Evolutionary conservation across 2,888 invertebrate genomes (phyloP), one percentile per base, ranked within the genome.

Genomic region (Automeris io): DNA sequence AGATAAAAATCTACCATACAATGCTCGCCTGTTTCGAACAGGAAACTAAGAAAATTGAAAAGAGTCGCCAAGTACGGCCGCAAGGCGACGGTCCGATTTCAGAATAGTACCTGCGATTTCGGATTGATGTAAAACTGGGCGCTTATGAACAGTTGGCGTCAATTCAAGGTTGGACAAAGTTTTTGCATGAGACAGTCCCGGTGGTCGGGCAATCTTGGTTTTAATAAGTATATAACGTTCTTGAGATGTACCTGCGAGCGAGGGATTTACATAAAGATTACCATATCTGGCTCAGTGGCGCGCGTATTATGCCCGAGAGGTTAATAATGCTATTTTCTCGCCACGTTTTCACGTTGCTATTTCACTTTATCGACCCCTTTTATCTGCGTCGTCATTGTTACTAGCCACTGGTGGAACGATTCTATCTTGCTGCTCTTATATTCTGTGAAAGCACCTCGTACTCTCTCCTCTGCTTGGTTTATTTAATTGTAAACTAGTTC

Each of bases 281-380:
- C 82, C 87, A 86, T 87, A 86, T 85, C 85, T 85, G 78, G 83
- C 80, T 81, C 78, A 79, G 74, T 83, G 82, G 83, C 79, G 81
- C 81, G 82, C 67, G 77, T 85, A 87, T 86, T 86, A 86, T 76
- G 66, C 87, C 81, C 86, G 64, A 66, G 85, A 82, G 87, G 86
- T 86, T 87, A 86, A 87, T 87, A 87, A 86, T 86, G 86, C 80
- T 79, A 86, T 87, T 87, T 87, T 86, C 86, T 83, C 82, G 79
- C 80, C 80, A 81, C 83, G 76, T 85, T 82, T 83, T 85, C 83
- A 79, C 85, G 74, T 80, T 73, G 80, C 83, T 81, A 82, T 85
- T 83, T 79, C 76, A 76, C 71, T 75, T 79, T 83, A 82, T 85
- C 83, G 79, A 77, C 74, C 73, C 71, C 71, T 74, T 80, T 83